phyloP scores from a whole-genome alignment of 2,113 vertebrate genomes.

The Alouatta palliata region DNA sequence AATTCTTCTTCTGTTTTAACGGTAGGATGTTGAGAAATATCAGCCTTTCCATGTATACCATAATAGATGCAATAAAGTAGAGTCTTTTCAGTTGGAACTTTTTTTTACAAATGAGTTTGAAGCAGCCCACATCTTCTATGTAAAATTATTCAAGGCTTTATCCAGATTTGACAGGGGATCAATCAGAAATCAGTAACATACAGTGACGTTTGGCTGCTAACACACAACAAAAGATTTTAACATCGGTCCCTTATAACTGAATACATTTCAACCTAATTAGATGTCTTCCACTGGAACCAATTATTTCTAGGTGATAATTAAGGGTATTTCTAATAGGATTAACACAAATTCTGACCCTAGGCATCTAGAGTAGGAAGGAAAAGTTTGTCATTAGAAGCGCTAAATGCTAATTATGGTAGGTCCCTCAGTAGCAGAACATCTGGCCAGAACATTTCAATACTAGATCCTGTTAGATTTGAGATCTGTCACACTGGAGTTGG shows the following conservation, averaged over 20 bases:
- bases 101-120: neutral
- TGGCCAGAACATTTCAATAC: fast-evolving
- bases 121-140: neutral
- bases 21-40: neutral
- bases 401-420: neutral
- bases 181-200: conserved; percentile 61
- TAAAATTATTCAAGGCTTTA: conserved; percentile 64
- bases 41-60: neutral
- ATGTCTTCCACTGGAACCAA: conserved; percentile 77
- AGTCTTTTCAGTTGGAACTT: neutral
- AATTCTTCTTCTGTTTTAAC: neutral
- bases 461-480: neutral
- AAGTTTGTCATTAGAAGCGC: conserved; percentile 53
- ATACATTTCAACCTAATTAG: conserved; percentile 77
- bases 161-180: conserved; percentile 58
- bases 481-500: neutral
- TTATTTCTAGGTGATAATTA: conserved; percentile 81
- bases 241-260: conserved; percentile 48
- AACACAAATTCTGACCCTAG: conserved; percentile 63
- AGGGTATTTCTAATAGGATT: conserved; percentile 73
- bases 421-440: neutral
- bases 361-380: conserved; percentile 47
- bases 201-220: conserved; percentile 54
- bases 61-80: neutral
- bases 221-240: conserved; percentile 56